Percentiles rank a stretch among this genome's conserved stretches.
Conservation (phyloP, 2,797 vertebrate genomes). For the Gambelia wislizenii region DNA sequence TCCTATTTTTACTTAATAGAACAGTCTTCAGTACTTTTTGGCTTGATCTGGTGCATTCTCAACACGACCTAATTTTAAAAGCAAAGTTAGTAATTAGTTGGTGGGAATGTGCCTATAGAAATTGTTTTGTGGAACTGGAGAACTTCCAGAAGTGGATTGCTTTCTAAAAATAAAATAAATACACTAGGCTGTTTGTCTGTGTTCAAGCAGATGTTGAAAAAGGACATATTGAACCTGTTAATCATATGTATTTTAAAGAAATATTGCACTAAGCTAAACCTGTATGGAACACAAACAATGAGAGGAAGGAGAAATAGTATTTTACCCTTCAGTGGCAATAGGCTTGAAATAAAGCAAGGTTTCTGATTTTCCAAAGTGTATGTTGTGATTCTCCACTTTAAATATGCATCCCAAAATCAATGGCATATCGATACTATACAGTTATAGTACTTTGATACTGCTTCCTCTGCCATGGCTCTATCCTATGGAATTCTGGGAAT, state of each 20-base stretch:
- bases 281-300: neutral
- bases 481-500: too few relatives aligned
- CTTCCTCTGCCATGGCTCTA: too few relatives aligned
- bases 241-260: slow-evolving; percentile 2
- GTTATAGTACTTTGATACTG: too few relatives aligned
- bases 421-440: too few relatives aligned
- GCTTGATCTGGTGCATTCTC: slow-evolving; percentile 9
- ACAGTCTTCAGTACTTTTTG: slow-evolving; percentile 2
- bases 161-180: slow-evolving; percentile 21
- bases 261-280: neutral
- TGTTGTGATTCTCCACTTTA: neutral
- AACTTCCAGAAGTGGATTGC: slow-evolving; percentile 1
- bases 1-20: slow-evolving; percentile 4
- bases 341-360: neutral
- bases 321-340: neutral
- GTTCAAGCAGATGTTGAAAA: slow-evolving; percentile 2
- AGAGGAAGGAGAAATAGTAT: neutral
- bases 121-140: slow-evolving; percentile 26
- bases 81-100: neutral
- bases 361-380: neutral
- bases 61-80: slow-evolving; percentile 4
- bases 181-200: neutral
- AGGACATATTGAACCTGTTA: neutral
- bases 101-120: neutral
- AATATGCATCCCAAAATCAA: too few relatives aligned